Evolutionary conservation across 2,113 vertebrate species (phyloP), one percentile per base, ranked within the genome.

Genomic region (Anoplopoma fimbria): DNA sequence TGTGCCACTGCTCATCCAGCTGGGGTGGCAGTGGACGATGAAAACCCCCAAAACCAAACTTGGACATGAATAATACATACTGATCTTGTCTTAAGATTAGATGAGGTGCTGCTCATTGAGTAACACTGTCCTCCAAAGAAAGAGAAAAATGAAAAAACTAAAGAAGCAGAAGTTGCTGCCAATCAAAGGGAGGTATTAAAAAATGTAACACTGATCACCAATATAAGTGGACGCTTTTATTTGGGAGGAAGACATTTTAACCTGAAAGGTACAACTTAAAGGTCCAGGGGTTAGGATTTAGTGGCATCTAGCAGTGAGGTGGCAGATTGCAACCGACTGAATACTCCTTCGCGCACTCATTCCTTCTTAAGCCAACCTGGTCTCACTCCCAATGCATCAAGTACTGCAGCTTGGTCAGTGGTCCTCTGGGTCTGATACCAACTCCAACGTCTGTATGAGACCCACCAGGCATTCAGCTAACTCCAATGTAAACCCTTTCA

Each of bases 1-100:
- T 6, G 69, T 69, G 51, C 45, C 36, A 27, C 69, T 69, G 53
- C 62, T 90, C 31, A 81, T 75, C 38, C 14, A 29, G 58, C 70
- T 82, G 33, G 65, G 78, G 65, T 38, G 57, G 15, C 51, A 78
- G 88, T 83, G 91, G 77, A 81, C 9, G 1, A 51, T 4, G 23
- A 49, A 67, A 68, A 67, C 23, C 74, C 64, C 29, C 34, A 73
- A 60, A 68, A 42, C 23, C 57, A 77, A 51, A 67, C 23, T 1
- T 47, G 13, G 33, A 64, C 19, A 64, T 87, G 36, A 90, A 82
- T 82, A 76, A 82, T 77, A 75, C 53, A 87, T 75, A 75, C 27
- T 42, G 33, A 75, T 79, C 31, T 47, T 61, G 55, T 82, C 65
- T 70, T 70, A 23, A 80, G 62, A 86, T 70, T 45, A 69, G 29